Conservation (phyloP, 1,140 invertebrate genomes). For the Drosophila orena region DNA sequence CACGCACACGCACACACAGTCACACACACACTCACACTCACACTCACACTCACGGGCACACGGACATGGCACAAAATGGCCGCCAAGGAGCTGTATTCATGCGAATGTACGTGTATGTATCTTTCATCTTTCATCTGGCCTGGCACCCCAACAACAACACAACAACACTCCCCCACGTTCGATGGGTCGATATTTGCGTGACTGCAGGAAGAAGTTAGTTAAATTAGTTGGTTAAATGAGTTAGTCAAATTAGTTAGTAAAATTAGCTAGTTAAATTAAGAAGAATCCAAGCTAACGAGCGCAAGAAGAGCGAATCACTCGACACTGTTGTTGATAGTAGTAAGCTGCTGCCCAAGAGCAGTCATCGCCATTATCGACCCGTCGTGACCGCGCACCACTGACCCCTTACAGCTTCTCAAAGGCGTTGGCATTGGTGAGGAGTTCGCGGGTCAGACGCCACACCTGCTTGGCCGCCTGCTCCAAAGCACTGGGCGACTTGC, state of each 20-base stretch:
- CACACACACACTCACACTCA: background rate
- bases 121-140: background rate
- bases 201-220: too few relatives aligned
- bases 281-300: too few relatives aligned
- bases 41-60: constrained; percentile 1
- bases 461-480: constrained; percentile 96
- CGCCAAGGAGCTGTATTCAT: constrained; percentile 16
- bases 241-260: too few relatives aligned
- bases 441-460: constrained; percentile 95
- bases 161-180: background rate
- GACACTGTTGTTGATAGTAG: background rate
- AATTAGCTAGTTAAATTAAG: too few relatives aligned
- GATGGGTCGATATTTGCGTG: background rate
- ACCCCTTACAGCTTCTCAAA: constrained; percentile 92
- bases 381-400: background rate
- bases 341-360: too few relatives aligned
- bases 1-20: constrained; percentile 11
- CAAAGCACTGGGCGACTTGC: constrained; percentile 93
- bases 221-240: too few relatives aligned
- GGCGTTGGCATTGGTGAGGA: constrained; percentile 94
- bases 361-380: background rate
- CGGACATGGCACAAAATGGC: constrained; percentile 53
- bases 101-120: background rate
- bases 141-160: constrained; percentile 8
- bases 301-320: too few relatives aligned